Base-by-base conservation (phyloP, 2,113 vertebrate species). In the Sterrhoptilus dennistouni region DNA sequence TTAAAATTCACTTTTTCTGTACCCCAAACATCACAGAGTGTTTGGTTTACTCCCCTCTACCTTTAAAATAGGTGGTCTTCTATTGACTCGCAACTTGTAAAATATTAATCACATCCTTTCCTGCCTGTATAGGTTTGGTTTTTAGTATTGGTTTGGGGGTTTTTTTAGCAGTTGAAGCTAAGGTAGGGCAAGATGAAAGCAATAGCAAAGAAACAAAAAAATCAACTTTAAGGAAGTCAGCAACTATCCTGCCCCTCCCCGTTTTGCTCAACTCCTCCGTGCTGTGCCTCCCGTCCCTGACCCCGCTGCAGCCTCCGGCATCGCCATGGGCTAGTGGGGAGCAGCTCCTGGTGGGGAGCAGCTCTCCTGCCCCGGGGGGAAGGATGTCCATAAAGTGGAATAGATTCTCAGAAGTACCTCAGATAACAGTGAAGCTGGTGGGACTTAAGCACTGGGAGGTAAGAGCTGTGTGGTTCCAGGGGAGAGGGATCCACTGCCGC, bases 331-430 rank as follows among this genome's bases (percentile, higher is more conserved):
- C 70, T 95, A 53, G 50, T 7, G 69, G 23, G 38, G 72, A 18
- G 72, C 84, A 78, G 74, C 64, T 69, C 54, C 79, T 47, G 81
- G 2, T 36, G 65, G 76, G 84, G 77, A 95, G 64, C 84, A 57
- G 57, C 33, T 50, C 79, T 93, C 78, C 91, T 92, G 85, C 75
- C 85, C 76, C 76, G 3, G 27, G 83, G 83, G 76, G 27, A 74
- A 96, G 53, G 93, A 98, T 98, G 98, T 98, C 97, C 2, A 72
- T 98, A 33, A 98, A 96, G 70, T 95, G 98, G 98, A 91, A 90
- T 70, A 95, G 82, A 18, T 97, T 98, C 93, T 92, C 95, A 2
- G 98, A 98, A 60, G 88, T 98, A 42, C 98, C 98, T 89, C 95
- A 96, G 14, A 93, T 98, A 94, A 98, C 98, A 45, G 97, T 98